Evolutionary conservation across 2,888 invertebrate genomes (phyloP), one percentile per base, ranked within the genome.

Genomic region (Andrena hattorfiana): DNA sequence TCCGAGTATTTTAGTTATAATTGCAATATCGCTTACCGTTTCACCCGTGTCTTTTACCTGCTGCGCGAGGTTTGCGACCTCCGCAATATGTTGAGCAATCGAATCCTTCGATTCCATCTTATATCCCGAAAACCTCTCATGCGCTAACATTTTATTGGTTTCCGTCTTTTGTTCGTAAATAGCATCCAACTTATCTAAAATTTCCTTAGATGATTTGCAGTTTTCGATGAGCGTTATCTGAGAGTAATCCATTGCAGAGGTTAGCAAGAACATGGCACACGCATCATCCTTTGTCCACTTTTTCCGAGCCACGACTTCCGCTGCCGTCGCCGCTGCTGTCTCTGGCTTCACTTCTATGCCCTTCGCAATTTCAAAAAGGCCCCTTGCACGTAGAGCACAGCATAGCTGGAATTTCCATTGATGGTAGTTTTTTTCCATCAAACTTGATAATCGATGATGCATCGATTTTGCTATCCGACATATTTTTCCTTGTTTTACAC

Each of bases 381-480:
- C n/a, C 16, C 51, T 56, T 59, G n/a, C 42, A 23, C 49, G 42
- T 42, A 59, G 16, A 3, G 56, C 51, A 56, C 35, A 42, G 5
- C 20, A 56, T 23, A 69, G 23, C 26, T 56, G 56, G 35, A 56
- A 66, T 48, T 66, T 66, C 66, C 62, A 62, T 16, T 62, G 35
- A 62, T 62, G 62, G 20, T 62, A 62, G 2, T 62, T 62, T n/a
- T n/a, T 62, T 10, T 5, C 35, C 62, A 66, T 66, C 35, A 20
- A n/a, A 49, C 26, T 49, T 66, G 3, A 3, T n/a, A 10, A 49
- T 67, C 5, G 49, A 67, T 13, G 49, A n/a, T 7, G n/a, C 30
- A 6, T 67, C 51, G 1, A 51, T 49, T 49, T 49, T 67, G 28
- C 5, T 67, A n/a, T 67, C 49, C 4, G 66, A 28, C 49, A 67